A percentile compares a stretch with the other conserved stretches of the same genome.
These are phyloP conservation scores for Bombus ignitus DNA, from an alignment of 1,140 invertebrate genomes.

Conservation along the genomic window DNA sequence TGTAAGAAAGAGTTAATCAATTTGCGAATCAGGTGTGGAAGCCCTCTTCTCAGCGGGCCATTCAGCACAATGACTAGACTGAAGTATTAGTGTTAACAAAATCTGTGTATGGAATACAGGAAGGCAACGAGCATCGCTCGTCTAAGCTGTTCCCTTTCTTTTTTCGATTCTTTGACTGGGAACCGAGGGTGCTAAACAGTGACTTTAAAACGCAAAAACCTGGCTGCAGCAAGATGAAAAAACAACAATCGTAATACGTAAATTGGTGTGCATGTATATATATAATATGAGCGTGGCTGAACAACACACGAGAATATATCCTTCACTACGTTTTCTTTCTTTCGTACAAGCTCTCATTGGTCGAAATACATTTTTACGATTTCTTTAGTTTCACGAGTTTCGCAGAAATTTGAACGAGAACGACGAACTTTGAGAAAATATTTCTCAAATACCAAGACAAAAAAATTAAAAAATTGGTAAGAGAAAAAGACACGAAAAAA, in stretches of 20 bases:
- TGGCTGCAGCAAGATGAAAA: constrained; percentile 58
- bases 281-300: constrained; percentile 56
- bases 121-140: constrained; percentile 45
- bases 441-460: too few species aligned
- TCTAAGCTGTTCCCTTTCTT: constrained; percentile 53
- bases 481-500: background rate
- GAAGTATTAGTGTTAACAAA: constrained; percentile 72
- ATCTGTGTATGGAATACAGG: constrained; percentile 40
- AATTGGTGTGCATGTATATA: constrained; percentile 70
- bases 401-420: background rate
- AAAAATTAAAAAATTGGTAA: background rate
- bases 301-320: constrained; percentile 15
- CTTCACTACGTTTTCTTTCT: background rate
- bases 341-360: too few species aligned
- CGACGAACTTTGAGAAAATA: background rate
- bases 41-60: constrained; percentile 81
- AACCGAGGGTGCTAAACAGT: constrained; percentile 51
- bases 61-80: constrained; percentile 79
- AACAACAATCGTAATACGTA: constrained; percentile 61
- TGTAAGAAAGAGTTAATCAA: constrained; percentile 35
- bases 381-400: background rate
- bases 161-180: constrained; percentile 16
- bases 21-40: constrained; percentile 78
- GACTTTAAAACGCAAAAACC: constrained; percentile 61
- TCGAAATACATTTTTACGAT: too few species aligned